Percentiles rank a stretch among this genome's conserved stretches.
These are phyloP conservation scores for Toxotes jaculatrix DNA, from an alignment of 2,113 vertebrate species.

Conservation along the genomic window DNA sequence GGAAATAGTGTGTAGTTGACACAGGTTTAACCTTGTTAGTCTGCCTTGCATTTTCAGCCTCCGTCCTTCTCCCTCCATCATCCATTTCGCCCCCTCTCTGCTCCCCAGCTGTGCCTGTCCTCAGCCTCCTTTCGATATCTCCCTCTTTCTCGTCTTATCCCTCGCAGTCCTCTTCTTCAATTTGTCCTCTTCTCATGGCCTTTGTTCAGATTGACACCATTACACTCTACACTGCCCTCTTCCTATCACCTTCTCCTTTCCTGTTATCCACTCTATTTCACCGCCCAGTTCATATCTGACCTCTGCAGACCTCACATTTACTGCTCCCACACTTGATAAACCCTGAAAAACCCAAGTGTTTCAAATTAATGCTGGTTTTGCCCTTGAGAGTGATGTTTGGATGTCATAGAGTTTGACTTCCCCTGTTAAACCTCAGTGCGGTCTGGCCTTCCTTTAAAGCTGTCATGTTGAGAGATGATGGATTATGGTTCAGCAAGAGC, in stretches of 20 bases:
- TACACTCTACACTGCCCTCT: neutral
- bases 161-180: constrained; percentile 26
- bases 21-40: neutral
- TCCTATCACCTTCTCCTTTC: neutral
- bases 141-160: constrained; percentile 6
- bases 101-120: neutral
- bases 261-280: constrained; percentile 9
- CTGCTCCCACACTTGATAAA: constrained; percentile 14
- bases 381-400: constrained; percentile 1
- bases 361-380: constrained; percentile 3
- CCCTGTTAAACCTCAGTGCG: neutral
- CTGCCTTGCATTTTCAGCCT: neutral
- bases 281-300: constrained; percentile 38
- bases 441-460: neutral
- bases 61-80: neutral
- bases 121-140: constrained; percentile 1
- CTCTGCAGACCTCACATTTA: neutral
- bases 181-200: constrained; percentile 13
- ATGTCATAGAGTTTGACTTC: constrained; percentile 9
- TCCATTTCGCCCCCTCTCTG: neutral
- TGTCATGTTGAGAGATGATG: neutral
- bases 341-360: constrained; percentile 11
- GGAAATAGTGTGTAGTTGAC: neutral
- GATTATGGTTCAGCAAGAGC: neutral
- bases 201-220: constrained; percentile 27